Evolutionary conservation across 2,113 vertebrate species (phyloP).

Genomic region (Arenaria interpres): DNA sequence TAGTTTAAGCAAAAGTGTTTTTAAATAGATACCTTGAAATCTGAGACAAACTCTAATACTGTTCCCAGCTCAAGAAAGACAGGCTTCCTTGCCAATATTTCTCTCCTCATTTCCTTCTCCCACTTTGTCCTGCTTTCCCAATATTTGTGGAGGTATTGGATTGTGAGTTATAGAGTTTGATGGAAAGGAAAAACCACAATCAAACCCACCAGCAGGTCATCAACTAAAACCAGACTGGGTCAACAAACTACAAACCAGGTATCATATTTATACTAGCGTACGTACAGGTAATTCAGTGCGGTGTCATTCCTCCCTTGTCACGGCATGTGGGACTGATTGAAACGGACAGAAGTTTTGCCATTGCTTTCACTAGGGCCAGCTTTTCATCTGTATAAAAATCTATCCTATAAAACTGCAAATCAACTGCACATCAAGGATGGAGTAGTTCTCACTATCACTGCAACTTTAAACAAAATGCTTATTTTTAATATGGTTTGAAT

Average conservation of each 20-base stretch:
- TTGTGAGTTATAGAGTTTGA: conserved; percentile 50
- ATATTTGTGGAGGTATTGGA: conserved; percentile 9
- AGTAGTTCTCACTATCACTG: conserved; percentile 4
- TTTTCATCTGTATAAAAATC: background rate
- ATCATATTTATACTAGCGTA: background rate
- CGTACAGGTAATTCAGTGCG: conserved; percentile 38
- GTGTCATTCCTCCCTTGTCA: background rate
- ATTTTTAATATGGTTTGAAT: conserved; percentile 44
- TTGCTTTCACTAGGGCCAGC: conserved; percentile 10
- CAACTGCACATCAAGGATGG: background rate
- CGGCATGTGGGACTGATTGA: background rate
- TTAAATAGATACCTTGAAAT: conserved; percentile 1
- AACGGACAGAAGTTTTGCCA: background rate
- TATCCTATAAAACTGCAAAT: background rate
- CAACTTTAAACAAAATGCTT: conserved; percentile 29
- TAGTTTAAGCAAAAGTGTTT: background rate
- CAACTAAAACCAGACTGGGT: conserved; percentile 5
- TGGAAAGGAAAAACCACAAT: conserved; percentile 53
- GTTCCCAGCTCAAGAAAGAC: background rate
- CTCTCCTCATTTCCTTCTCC: conserved; percentile 16
- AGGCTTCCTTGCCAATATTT: background rate
- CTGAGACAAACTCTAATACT: background rate
- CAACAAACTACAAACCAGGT: conserved; percentile 10
- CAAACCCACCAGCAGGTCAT: conserved; percentile 23
- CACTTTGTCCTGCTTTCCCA: background rate